A percentile compares a stretch with the other conserved stretches of the same genome.
Evolutionary conservation across 2,113 vertebrate genomes (phyloP).

Genomic region (Scomber scombrus): DNA sequence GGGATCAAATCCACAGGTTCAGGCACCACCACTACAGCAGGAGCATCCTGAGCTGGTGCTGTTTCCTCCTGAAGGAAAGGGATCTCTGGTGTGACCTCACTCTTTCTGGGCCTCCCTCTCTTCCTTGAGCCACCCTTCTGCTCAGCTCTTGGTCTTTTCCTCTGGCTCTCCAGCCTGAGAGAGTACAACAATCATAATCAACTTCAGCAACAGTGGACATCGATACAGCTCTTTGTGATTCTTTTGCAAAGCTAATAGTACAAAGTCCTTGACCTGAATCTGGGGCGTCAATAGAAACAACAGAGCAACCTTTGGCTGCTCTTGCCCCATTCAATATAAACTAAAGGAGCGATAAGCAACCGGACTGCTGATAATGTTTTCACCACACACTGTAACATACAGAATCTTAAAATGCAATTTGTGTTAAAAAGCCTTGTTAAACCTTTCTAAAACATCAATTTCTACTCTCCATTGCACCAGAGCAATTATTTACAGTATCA

Average conservation of each 20-base stretch:
- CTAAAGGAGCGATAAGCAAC: constrained; percentile 68
- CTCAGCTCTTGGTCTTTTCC: constrained; percentile 71
- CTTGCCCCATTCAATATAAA: constrained; percentile 75
- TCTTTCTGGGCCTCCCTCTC: constrained; percentile 82
- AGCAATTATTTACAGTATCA: background rate
- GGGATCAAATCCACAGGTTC: constrained; percentile 40
- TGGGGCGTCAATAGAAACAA: constrained; percentile 61
- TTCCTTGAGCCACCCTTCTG: constrained; percentile 68
- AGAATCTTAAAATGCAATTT: background rate
- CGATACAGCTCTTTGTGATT: constrained; percentile 53
- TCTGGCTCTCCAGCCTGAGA: constrained; percentile 79
- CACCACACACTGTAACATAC: constrained; percentile 17
- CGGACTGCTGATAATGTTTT: constrained; percentile 59
- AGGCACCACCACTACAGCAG: constrained; percentile 46
- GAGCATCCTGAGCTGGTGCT: constrained; percentile 25
- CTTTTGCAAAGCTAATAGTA: constrained; percentile 67
- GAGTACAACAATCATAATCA: constrained; percentile 37
- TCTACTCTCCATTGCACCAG: background rate
- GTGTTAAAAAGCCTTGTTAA: background rate
- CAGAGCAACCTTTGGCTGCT: constrained; percentile 77
- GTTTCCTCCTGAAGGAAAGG: constrained; percentile 49
- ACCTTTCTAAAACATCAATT: background rate
- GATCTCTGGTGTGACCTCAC: constrained; percentile 16
- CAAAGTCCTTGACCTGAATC: constrained; percentile 77
- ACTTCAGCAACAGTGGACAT: constrained; percentile 31